Percentiles rank a stretch among this genome's conserved stretches.
Evolutionary conservation across 2,113 vertebrate genomes (phyloP).

Genomic region (Dermatemys mawii): DNA sequence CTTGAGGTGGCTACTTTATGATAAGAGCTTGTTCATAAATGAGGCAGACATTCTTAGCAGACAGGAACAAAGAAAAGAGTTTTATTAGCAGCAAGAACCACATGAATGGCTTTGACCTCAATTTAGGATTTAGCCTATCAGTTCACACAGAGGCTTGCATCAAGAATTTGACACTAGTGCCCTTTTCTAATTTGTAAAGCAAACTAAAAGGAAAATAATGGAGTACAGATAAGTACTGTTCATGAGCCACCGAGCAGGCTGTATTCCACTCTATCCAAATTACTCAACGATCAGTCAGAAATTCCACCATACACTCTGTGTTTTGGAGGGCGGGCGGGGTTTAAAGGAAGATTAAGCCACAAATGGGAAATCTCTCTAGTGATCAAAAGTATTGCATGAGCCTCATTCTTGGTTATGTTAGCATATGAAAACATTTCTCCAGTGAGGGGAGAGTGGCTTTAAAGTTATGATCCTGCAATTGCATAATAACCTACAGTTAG

Average conservation of each 20-base stretch:
- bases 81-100: constrained; percentile 73
- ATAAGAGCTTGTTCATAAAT: constrained; percentile 66
- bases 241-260: constrained; percentile 75
- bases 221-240: constrained; percentile 72
- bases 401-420: neutral
- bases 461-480: neutral
- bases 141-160: constrained; percentile 75
- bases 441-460: neutral
- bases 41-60: constrained; percentile 60
- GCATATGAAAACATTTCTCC: neutral
- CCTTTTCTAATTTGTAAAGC: constrained; percentile 78
- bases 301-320: constrained; percentile 58
- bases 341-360: constrained; percentile 38
- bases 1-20: constrained; percentile 41
- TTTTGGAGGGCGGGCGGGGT: neutral
- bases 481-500: constrained; percentile 36
- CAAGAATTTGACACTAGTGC: constrained; percentile 73
- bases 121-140: constrained; percentile 75
- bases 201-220: constrained; percentile 74
- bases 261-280: constrained; percentile 71
- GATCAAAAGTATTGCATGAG: neutral
- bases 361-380: constrained; percentile 1
- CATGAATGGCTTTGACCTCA: constrained; percentile 74
- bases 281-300: constrained; percentile 74
- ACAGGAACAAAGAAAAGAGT: constrained; percentile 62